phyloP scores from a whole-genome alignment of 1,140 invertebrate species.

The Solen grandis region DNA sequence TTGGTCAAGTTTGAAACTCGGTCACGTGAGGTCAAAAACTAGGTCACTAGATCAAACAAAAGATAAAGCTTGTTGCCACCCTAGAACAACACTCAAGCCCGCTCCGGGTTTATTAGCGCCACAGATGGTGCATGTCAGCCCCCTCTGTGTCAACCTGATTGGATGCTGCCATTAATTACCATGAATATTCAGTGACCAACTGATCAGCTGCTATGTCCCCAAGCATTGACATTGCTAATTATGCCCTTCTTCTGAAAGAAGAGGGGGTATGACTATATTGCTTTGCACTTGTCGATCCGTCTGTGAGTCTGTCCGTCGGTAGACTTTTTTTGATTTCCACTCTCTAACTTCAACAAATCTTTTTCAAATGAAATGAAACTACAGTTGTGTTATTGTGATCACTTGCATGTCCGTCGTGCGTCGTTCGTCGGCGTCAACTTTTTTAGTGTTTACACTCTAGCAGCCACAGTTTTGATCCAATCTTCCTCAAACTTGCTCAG shows the following conservation, averaged over 20 bases:
- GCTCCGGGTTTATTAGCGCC: slow-evolving; percentile 35
- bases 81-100: slow-evolving; percentile 36
- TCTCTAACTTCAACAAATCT: neutral
- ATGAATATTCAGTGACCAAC: slow-evolving; percentile 22
- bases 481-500: neutral
- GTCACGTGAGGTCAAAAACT: slow-evolving; percentile 36
- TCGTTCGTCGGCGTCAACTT: neutral
- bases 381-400: neutral
- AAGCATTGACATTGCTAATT: slow-evolving; percentile 25
- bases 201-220: slow-evolving; percentile 23
- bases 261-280: slow-evolving; percentile 13
- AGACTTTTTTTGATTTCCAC: neutral
- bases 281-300: neutral
- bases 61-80: slow-evolving; percentile 36
- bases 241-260: slow-evolving; percentile 25
- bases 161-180: slow-evolving; percentile 22
- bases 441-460: neutral
- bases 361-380: neutral
- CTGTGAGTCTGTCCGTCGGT: neutral
- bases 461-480: neutral
- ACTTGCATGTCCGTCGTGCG: neutral
- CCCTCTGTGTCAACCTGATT: slow-evolving; percentile 36
- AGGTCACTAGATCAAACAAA: slow-evolving; percentile 8
- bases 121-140: slow-evolving; percentile 36
- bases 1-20: slow-evolving; percentile 40